Evolutionary conservation across 2,113 vertebrate genomes (phyloP).

Genomic region (Xiphophorus maculatus): DNA sequence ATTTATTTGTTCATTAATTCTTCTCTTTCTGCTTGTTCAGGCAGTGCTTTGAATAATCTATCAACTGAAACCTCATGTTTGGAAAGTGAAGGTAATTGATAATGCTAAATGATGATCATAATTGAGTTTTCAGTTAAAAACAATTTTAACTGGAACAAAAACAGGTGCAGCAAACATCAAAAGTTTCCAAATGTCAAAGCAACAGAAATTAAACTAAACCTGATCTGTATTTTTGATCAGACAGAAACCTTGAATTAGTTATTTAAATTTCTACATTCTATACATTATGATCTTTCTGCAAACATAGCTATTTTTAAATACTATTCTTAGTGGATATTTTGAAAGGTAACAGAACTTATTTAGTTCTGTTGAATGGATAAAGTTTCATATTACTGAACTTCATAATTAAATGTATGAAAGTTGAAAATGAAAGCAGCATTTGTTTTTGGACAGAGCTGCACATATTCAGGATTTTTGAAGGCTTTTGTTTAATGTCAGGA

Average conservation of each 20-base stretch:
- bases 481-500: not conserved
- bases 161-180: not conserved
- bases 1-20: not conserved
- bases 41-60: not conserved
- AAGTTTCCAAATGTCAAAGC: not conserved
- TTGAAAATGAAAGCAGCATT: conserved; percentile 23
- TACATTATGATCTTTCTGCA: not conserved
- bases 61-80: not conserved
- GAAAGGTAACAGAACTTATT: not conserved
- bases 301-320: not conserved
- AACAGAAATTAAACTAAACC: not conserved
- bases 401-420: not conserved
- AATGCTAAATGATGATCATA: not conserved
- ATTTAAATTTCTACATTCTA: not conserved
- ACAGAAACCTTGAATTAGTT: not conserved
- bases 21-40: not conserved
- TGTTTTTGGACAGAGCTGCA: not conserved
- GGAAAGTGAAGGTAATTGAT: not conserved
- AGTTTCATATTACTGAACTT: not conserved
- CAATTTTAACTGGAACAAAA: not conserved
- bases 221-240: not conserved
- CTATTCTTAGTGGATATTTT: not conserved
- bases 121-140: not conserved
- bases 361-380: not conserved
- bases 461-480: not conserved